phyloP scores from a whole-genome alignment of 2,888 invertebrate species.

The Napeogenes sylphis region DNA sequence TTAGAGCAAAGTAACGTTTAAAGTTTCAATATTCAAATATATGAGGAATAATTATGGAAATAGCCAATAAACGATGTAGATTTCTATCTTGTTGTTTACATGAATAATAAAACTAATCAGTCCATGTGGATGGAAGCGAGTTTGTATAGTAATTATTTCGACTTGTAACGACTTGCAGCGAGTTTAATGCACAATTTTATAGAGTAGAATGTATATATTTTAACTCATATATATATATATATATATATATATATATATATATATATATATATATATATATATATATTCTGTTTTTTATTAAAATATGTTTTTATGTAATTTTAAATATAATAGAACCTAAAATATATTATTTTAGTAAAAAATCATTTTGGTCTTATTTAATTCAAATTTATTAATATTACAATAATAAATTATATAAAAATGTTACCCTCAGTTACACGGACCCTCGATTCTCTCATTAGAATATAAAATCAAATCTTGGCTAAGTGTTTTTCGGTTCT shows the following conservation, averaged over 20 bases:
- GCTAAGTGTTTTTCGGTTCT: neutral
- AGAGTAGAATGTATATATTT: too few relatives aligned
- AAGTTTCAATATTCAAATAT: neutral
- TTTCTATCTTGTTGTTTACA: neutral
- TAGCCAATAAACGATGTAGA: neutral
- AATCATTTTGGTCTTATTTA: neutral
- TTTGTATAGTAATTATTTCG: neutral
- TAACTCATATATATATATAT: too few relatives aligned
- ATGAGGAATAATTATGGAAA: neutral
- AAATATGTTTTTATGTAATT: too few relatives aligned
- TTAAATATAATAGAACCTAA: too few relatives aligned
- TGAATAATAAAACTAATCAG: conserved; percentile 3
- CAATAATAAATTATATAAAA: neutral
- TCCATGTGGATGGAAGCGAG: neutral
- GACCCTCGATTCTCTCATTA: neutral
- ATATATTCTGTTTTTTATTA: too few relatives aligned
- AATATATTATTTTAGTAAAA: too few relatives aligned
- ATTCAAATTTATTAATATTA: neutral
- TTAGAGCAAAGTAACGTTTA: too few relatives aligned
- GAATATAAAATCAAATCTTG: neutral
- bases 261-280: too few relatives aligned
- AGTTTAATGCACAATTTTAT: too few relatives aligned
- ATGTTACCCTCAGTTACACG: neutral
- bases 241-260: too few relatives aligned
- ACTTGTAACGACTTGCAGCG: too few relatives aligned